phyloP scores from a whole-genome alignment of 37 sponge, comb jelly and placozoan species.

The Ephydatia muelleri region DNA sequence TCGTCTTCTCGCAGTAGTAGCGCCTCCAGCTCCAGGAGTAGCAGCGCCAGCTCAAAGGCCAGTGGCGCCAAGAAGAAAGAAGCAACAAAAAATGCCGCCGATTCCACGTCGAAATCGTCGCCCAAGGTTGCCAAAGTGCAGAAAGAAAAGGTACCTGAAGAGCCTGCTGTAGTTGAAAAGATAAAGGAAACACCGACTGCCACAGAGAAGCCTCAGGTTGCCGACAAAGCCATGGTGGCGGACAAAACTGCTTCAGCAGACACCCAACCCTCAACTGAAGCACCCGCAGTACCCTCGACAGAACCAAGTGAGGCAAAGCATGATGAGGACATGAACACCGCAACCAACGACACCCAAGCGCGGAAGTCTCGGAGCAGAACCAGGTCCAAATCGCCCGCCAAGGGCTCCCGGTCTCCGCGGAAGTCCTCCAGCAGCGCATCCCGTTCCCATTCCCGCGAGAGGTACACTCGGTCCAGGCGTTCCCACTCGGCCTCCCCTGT shows the following conservation, averaged over 20 bases:
- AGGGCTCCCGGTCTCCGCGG: not conserved
- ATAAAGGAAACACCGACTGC: not conserved
- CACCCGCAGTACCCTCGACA: not conserved
- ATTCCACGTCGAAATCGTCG: not conserved
- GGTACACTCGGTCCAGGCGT: slow-evolving; percentile 6
- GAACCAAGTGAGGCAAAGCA: too few relatives aligned
- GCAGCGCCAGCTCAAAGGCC: not conserved
- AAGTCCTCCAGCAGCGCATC: slow-evolving; percentile 27
- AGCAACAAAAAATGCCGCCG: slow-evolving; percentile 1
- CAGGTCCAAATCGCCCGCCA: not conserved
- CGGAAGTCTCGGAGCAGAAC: not conserved
- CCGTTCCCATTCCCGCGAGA: slow-evolving; percentile 21
- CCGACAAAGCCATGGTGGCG: not conserved
- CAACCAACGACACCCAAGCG: not conserved
- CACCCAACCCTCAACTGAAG: not conserved
- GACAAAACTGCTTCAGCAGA: slow-evolving; percentile 6
- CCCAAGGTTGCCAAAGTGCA: too few relatives aligned
- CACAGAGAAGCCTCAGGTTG: not conserved
- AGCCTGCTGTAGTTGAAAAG: not conserved
- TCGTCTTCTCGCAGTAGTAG: slow-evolving; percentile 37
- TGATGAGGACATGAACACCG: not conserved
- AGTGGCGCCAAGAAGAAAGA: slow-evolving; percentile 3
- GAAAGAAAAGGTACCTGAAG: not conserved
- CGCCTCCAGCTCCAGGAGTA: slow-evolving; percentile 27
- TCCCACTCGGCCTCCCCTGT: not conserved